phyloP scores from a whole-genome alignment of 2,888 invertebrate species.

The Eurois occulta region DNA sequence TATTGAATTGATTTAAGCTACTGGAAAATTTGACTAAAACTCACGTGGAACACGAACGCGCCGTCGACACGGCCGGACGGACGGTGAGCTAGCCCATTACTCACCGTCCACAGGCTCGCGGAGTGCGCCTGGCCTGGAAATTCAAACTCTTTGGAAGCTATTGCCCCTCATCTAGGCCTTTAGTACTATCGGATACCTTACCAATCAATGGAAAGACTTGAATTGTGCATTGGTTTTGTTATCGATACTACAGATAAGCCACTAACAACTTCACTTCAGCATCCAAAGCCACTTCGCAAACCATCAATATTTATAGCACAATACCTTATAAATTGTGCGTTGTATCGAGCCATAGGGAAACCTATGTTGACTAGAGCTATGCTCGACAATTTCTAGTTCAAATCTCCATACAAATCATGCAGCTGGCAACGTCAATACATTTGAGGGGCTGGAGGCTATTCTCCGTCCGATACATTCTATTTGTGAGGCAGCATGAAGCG shows the following conservation, averaged over 20 bases:
- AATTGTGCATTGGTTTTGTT: not conserved
- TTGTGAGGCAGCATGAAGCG: slow-evolving; percentile 35
- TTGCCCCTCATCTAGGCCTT: too few relatives aligned
- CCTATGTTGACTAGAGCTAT: slow-evolving; percentile 35
- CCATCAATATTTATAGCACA: slow-evolving; percentile 6
- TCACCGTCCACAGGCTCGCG: too few relatives aligned
- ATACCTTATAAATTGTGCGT: slow-evolving; percentile 9
- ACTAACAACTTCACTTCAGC: not conserved
- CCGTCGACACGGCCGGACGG: too few relatives aligned
- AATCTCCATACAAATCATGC: slow-evolving; percentile 62
- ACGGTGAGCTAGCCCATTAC: too few relatives aligned
- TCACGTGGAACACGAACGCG: too few relatives aligned
- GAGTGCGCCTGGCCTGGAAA: too few relatives aligned
- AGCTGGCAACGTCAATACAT: slow-evolving; percentile 56
- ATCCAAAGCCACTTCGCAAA: not conserved
- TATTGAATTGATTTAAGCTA: not conserved
- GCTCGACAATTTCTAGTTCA: slow-evolving; percentile 42
- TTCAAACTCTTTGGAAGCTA: too few relatives aligned
- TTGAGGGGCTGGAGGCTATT: slow-evolving; percentile 47
- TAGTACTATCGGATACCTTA: not conserved
- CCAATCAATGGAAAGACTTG: not conserved
- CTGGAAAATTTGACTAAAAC: too few relatives aligned
- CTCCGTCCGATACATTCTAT: slow-evolving; percentile 36
- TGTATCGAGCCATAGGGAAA: not conserved
- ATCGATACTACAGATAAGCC: not conserved